Evolutionary conservation across 2,888 invertebrate species (phyloP).

Genomic region (Hoplodrina ambigua): DNA sequence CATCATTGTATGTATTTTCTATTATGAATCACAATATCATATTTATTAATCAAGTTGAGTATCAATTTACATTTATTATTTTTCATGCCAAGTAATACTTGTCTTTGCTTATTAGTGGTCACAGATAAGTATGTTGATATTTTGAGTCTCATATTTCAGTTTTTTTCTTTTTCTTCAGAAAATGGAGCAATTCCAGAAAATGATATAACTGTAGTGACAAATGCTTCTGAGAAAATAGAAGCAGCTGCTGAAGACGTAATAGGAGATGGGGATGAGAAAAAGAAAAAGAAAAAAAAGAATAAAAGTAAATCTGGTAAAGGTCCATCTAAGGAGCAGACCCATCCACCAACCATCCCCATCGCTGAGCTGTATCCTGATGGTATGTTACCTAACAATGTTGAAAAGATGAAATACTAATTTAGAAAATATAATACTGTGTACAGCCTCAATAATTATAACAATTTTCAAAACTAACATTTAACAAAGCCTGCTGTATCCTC

Average conservation of each 20-base stretch:
- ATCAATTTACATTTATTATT: conserved; percentile 6
- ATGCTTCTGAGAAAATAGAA: conserved; percentile 75
- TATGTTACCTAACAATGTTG: conserved; percentile 32
- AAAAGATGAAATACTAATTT: too few relatives aligned
- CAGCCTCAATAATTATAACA: too few relatives aligned
- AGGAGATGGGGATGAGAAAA: conserved; percentile 90
- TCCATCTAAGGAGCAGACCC: conserved; percentile 91
- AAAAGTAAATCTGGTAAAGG: conserved; percentile 89
- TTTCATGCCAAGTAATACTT: not conserved
- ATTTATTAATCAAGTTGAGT: conserved; percentile 6
- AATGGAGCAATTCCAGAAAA: conserved; percentile 67
- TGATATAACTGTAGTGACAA: conserved; percentile 64
- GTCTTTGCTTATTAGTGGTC: not conserved
- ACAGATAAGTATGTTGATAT: not conserved
- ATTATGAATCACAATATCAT: conserved; percentile 1
- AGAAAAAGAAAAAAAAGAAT: conserved; percentile 92
- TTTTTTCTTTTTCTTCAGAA: conserved; percentile 50
- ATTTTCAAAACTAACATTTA: too few relatives aligned
- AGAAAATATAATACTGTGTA: too few relatives aligned
- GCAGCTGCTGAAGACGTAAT: conserved; percentile 84
- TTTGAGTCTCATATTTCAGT: not conserved
- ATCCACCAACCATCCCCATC: conserved; percentile 97
- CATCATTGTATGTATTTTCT: not conserved
- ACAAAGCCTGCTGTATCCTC: too few relatives aligned
- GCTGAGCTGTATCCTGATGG: conserved; percentile 96